A percentile compares a stretch with the other conserved stretches of the same genome.
Evolutionary conservation across 2,113 vertebrate genomes (phyloP).

Genomic region (Corvus cornix): DNA sequence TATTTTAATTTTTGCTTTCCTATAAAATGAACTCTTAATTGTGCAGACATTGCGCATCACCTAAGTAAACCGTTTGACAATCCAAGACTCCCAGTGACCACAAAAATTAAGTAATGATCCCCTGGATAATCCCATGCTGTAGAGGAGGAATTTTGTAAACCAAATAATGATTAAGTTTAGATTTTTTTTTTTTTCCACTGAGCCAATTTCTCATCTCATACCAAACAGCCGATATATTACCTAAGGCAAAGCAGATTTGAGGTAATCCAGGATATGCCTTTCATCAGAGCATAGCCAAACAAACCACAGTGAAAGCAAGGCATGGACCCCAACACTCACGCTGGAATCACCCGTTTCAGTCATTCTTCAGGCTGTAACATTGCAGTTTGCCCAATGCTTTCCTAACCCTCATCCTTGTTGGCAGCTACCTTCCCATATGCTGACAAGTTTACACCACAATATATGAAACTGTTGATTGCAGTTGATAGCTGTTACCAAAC

Average conservation of each 20-base stretch:
- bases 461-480: background rate
- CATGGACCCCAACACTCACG: accelerated
- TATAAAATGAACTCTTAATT: background rate
- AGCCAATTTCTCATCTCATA: background rate
- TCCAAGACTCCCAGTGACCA: background rate
- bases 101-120: background rate
- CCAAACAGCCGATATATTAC: background rate
- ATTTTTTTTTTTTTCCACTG: too few relatives aligned
- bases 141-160: background rate
- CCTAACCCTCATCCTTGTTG: background rate
- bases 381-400: background rate
- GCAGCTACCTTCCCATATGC: background rate
- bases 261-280: background rate
- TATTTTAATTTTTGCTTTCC: background rate
- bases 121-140: background rate
- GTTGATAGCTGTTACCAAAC: background rate
- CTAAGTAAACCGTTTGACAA: background rate
- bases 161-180: background rate
- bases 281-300: background rate
- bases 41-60: accelerated
- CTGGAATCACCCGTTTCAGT: background rate
- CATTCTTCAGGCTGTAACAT: background rate
- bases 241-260: background rate
- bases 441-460: background rate
- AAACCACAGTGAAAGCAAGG: background rate